These are phyloP conservation scores for Australoheros scitulus DNA, from an alignment of 2,113 vertebrate species.

Conservation along the genomic window DNA sequence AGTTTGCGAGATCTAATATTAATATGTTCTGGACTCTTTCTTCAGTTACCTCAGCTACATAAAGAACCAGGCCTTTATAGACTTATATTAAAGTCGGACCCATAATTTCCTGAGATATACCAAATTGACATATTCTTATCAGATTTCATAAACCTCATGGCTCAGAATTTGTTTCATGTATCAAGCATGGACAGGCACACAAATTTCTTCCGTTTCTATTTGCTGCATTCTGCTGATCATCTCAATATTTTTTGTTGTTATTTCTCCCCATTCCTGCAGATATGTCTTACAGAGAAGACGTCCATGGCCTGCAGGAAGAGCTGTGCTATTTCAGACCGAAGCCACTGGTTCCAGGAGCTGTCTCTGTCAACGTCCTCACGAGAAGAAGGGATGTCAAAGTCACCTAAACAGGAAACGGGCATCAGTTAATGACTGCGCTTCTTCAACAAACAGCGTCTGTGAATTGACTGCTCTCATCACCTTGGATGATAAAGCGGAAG, in stretches of 20 bases:
- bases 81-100: not conserved
- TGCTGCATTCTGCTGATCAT: not conserved
- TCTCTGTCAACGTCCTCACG: slow-evolving; percentile 84
- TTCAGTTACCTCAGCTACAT: not conserved
- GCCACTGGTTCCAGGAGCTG: slow-evolving; percentile 85
- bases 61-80: too few relatives aligned
- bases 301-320: slow-evolving; percentile 83
- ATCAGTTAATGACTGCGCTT: not conserved
- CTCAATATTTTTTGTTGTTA: not conserved
- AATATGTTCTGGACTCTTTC: not conserved
- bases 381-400: slow-evolving; percentile 85
- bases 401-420: slow-evolving; percentile 55
- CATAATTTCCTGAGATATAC: not conserved
- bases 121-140: not conserved
- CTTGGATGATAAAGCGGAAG: slow-evolving; percentile 84
- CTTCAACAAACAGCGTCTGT: not conserved
- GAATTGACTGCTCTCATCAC: slow-evolving; percentile 40
- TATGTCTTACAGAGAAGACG: slow-evolving; percentile 75
- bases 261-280: not conserved
- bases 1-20: not conserved
- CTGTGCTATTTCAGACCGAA: slow-evolving; percentile 81
- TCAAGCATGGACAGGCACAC: not conserved
- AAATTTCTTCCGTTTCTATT: not conserved
- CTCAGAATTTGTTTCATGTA: not conserved
- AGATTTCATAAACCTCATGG: not conserved